Evolutionary conservation across 2,113 vertebrate genomes (phyloP), one percentile per base, ranked within the genome.

Genomic region (Apodemus sylvaticus): DNA sequence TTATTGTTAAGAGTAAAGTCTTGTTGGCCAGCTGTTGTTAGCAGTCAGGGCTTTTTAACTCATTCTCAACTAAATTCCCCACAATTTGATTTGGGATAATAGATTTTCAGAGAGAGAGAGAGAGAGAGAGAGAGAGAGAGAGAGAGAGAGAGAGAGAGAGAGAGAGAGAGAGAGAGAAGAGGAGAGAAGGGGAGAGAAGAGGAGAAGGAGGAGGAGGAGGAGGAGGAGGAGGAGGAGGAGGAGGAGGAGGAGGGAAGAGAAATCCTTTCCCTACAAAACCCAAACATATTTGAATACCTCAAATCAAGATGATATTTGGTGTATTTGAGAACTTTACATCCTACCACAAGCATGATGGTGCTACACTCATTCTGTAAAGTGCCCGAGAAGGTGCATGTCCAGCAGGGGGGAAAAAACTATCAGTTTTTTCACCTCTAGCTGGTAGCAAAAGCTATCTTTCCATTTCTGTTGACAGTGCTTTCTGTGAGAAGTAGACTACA

Each of bases 361-460:
- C 16, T 71, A 71, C 16, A n/a, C 39, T 11, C 14, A 26, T 74
- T 76, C 55, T 85, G 4, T 55, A 24, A 34, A 48, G 68, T 39
- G 36, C 53, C 48, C 14, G 36, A 51, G 82, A 93, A 86, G 62
- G 20, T 2, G 12, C 68, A 78, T 51, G 26, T 34, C 22, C 8
- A 16, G 29, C n/a, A 20, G 39, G 68, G 14, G 48, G 8, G 9
- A 3, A 2, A 1, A 3, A 31, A 7, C 17, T 5, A 6, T 36
- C 11, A n/a, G 74, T 11, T 85, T 74, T 70, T 36, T 70, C n/a
- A 88, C 20, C 53, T 31, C 51, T 81, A 9, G 20, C 48, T 58
- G 55, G 77, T 36, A n/a, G 51, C 42, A 4, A 74, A 60, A 16
- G 1, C 68, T 70, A 34, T 53, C 16, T 68, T 77, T 85, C 10